Evolutionary conservation across 2,888 invertebrate species (phyloP).

Genomic region (Phymatocera aterrima): DNA sequence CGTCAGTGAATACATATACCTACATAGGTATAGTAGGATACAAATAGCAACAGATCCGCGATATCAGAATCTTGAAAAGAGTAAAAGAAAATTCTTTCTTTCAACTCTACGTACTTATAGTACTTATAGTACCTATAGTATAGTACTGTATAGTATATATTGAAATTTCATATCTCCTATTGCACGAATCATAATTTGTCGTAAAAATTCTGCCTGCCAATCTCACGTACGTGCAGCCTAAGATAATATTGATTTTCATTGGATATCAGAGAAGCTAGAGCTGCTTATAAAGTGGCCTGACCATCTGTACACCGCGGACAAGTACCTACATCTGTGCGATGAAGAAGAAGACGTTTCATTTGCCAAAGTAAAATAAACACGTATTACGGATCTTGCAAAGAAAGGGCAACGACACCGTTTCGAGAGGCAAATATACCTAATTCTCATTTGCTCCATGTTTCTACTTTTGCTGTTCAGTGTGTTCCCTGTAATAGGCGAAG

Average conservation of each 20-base stretch:
- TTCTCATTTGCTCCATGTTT: not conserved
- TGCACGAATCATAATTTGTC: not conserved
- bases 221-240: not conserved
- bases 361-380: constrained; percentile 36
- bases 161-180: not conserved
- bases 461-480: too few species aligned
- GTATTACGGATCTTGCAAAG: not conserved
- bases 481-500: too few species aligned
- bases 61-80: not conserved
- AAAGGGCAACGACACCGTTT: constrained; percentile 19
- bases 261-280: not conserved
- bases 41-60: not conserved
- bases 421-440: not conserved
- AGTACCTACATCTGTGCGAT: not conserved
- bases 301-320: not conserved
- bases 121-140: too few species aligned
- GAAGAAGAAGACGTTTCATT: constrained; percentile 4
- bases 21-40: not conserved
- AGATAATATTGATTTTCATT: constrained; percentile 32
- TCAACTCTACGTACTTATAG: not conserved
- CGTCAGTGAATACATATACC: not conserved
- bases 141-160: too few species aligned
- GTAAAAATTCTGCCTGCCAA: not conserved
- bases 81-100: not conserved
- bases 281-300: not conserved